phyloP scores from a whole-genome alignment of 1,140 invertebrate genomes.

The Nomia melanderi region DNA sequence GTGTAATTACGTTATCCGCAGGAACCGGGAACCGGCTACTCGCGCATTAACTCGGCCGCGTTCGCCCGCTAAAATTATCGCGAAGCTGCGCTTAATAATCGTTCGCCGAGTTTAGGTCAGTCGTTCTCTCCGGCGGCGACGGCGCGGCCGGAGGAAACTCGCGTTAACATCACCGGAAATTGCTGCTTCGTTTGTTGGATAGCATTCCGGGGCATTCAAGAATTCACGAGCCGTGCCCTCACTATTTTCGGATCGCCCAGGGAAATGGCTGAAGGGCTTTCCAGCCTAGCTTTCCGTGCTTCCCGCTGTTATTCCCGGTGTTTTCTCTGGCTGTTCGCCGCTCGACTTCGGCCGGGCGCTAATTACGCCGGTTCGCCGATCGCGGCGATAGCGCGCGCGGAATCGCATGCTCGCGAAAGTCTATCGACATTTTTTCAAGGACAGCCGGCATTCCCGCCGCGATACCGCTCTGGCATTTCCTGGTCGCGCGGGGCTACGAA shows the following conservation, averaged over 20 bases:
- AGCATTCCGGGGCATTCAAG: background rate
- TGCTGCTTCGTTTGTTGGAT: background rate
- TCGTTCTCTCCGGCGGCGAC: background rate
- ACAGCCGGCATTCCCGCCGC: background rate
- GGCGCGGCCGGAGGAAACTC: background rate
- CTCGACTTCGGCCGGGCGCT: too few species aligned
- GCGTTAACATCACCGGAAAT: background rate
- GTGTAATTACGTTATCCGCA: constrained; percentile 19
- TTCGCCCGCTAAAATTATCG: background rate
- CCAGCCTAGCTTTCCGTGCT: too few species aligned
- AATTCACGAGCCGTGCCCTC: background rate
- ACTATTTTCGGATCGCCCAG: background rate
- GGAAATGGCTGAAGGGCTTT: too few species aligned
- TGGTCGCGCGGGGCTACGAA: background rate
- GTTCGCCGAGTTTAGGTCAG: background rate
- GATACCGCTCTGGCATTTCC: constrained; percentile 12
- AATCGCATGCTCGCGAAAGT: background rate
- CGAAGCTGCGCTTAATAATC: background rate
- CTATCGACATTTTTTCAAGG: constrained; percentile 22
- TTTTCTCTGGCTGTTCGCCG: too few species aligned
- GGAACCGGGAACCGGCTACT: background rate
- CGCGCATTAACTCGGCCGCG: background rate
- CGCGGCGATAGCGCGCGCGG: background rate
- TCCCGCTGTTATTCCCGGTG: too few species aligned
- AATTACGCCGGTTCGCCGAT: background rate